A percentile compares a stretch with the other conserved stretches of the same genome.
Conservation (phyloP, 2,888 invertebrate genomes). For the Eupithecia insigniata region DNA sequence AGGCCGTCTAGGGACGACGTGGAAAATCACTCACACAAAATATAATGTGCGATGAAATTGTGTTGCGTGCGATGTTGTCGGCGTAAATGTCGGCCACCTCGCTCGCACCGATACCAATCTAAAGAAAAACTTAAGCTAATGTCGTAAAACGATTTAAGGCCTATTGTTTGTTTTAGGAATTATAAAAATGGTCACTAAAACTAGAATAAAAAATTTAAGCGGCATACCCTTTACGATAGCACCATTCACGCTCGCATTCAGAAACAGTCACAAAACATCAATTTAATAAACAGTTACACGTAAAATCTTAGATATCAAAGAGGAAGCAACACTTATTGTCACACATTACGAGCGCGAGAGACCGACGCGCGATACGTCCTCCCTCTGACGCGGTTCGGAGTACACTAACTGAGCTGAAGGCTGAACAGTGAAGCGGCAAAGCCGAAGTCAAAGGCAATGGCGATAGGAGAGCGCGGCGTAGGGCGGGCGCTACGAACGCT, state of each 20-base stretch:
- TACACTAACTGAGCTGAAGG: conserved; percentile 64
- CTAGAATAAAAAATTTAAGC: conserved; percentile 1
- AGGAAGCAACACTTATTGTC: conserved; percentile 84
- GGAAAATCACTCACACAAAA: conserved; percentile 57
- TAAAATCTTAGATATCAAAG: conserved; percentile 72
- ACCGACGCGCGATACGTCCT: conserved; percentile 68
- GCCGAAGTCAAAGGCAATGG: conserved; percentile 44
- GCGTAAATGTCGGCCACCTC: conserved; percentile 44
- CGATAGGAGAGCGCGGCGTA: conserved; percentile 59
- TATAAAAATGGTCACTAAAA: conserved; percentile 25
- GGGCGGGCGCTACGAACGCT: conserved; percentile 69
- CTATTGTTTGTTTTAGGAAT: conserved; percentile 31
- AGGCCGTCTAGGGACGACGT: conserved; percentile 44
- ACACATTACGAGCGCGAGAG: conserved; percentile 78
- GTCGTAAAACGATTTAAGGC: conserved; percentile 28
- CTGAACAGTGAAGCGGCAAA: conserved; percentile 54
- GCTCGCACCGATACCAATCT: conserved; percentile 45
- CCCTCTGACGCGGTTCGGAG: conserved; percentile 63
- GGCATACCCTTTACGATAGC: conserved; percentile 58
- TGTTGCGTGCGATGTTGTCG: conserved; percentile 54
- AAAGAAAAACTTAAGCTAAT: conserved; percentile 38
- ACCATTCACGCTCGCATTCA: conserved; percentile 49
- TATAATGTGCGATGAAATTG: conserved; percentile 55
- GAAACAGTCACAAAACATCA: conserved; percentile 47
- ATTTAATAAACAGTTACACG: conserved; percentile 50